Conservation (phyloP, 1,140 invertebrate genomes). For the Dendroctonus valens region DNA sequence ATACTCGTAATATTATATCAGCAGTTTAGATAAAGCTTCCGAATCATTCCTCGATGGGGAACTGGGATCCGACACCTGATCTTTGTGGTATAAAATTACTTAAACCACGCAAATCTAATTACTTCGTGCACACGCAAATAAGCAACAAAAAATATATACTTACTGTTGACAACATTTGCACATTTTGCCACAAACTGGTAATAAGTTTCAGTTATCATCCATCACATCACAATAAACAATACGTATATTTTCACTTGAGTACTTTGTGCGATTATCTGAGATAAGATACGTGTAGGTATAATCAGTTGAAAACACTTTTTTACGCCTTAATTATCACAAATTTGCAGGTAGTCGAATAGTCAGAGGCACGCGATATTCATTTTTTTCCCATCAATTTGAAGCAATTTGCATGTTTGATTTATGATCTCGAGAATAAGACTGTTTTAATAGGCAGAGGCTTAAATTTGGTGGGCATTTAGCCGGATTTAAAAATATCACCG, state of each 20-base stretch:
- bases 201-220: constrained; percentile 3
- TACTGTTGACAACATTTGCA: constrained; percentile 27
- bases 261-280: constrained; percentile 13
- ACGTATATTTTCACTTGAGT: neutral
- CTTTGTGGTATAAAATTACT: too few relatives aligned
- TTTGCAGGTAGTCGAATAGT: neutral
- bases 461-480: constrained; percentile 13
- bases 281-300: constrained; percentile 23
- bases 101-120: neutral
- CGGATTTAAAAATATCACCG: constrained; percentile 24
- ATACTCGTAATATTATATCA: too few relatives aligned
- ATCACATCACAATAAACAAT: constrained; percentile 8
- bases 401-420: constrained; percentile 8
- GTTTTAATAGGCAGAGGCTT: constrained; percentile 2
- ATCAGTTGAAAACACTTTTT: constrained; percentile 1
- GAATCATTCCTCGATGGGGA: too few relatives aligned
- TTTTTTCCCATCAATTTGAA: neutral
- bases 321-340: neutral
- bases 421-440: constrained; percentile 14
- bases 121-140: neutral
- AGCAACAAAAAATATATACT: constrained; percentile 7
- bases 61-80: too few relatives aligned
- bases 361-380: neutral
- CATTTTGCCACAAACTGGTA: constrained; percentile 19
- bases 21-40: too few relatives aligned